A percentile compares a stretch with the other conserved stretches of the same genome.
These are phyloP conservation scores for Sthenelais limicola DNA, from an alignment of 2,888 invertebrate genomes.

Conservation along the genomic window DNA sequence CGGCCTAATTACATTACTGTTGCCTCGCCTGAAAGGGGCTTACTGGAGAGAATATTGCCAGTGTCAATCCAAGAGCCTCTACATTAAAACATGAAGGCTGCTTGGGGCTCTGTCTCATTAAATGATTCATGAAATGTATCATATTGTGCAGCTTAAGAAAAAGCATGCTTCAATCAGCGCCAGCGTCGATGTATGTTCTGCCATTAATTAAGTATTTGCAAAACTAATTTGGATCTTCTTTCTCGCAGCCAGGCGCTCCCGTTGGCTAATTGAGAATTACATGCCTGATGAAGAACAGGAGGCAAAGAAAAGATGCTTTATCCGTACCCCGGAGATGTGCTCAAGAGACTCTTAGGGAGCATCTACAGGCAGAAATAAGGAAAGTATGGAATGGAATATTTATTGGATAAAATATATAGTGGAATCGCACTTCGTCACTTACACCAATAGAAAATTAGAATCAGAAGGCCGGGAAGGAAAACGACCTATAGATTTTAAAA, in stretches of 20 bases:
- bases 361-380: too few relatives aligned
- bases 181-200: not conserved
- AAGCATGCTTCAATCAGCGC: not conserved
- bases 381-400: too few relatives aligned
- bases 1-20: conserved; percentile 26
- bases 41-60: conserved; percentile 12
- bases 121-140: conserved; percentile 34
- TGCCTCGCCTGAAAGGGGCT: conserved; percentile 3
- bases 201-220: conserved; percentile 29
- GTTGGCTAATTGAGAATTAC: conserved; percentile 24
- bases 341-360: too few relatives aligned
- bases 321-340: too few relatives aligned
- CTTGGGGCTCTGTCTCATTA: not conserved
- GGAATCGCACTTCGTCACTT: too few relatives aligned
- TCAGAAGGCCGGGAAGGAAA: too few relatives aligned
- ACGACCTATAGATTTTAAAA: too few relatives aligned
- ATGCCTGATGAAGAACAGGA: conserved; percentile 15
- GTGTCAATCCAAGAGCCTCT: conserved; percentile 22
- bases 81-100: conserved; percentile 9
- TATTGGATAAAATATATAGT: too few relatives aligned
- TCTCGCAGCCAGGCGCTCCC: conserved; percentile 1
- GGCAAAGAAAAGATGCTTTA: too few relatives aligned
- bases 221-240: conserved; percentile 34
- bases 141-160: conserved; percentile 28
- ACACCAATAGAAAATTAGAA: too few relatives aligned